Evolutionary conservation across 2,888 invertebrate genomes (phyloP), one percentile per base, ranked within the genome.

Genomic region (Sinelater perroti): DNA sequence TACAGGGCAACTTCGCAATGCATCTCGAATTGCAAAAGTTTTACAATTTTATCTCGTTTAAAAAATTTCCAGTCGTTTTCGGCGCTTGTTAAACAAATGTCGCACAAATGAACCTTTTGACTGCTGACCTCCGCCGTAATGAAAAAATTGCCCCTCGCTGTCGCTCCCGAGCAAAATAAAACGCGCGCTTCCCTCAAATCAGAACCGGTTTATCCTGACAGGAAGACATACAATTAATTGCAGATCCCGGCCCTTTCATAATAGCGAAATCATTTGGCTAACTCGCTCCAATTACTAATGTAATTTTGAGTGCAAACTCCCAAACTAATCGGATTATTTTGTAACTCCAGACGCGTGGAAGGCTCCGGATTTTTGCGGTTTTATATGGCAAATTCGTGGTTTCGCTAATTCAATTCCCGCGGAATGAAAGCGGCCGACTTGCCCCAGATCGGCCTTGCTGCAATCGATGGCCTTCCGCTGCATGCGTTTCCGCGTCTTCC

Each of bases 281-380:
- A 33, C 47, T 47, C 47, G 47, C 47, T 47, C 47, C 47, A 47
- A 21, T 33, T 47, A 14, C 21, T 47, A 47, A 47, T 47, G 21
- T 21, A 35, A 47, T 47, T 47, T 35, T 21, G 35, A 35, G 18
- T 20, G 21, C n/a, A 35, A 47, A 47, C 35, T 47, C 13, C 31
- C 35, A 20, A 47, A 47, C 47, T 47, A 47, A 33, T 35, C 35
- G 47, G 47, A 47, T 47, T 47, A 47, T 47, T 47, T 47, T 47
- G 21, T 33, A 46, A 20, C 47, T 33, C 47, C 35, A n/a, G 35
- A 47, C 35, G 47, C 21, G 18, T 13, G 33, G 11, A 20, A 35
- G 20, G 13, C 14, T 33, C 14, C 28, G 2, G 14, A 40, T 40
- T 21, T 35, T 35, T 35, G 35, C 14, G 10, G 35, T 35, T 35